Percentiles rank a stretch among this genome's conserved stretches.
phyloP scores from a whole-genome alignment of 2,888 invertebrate species.

The Carpatolechia fugitivella region DNA sequence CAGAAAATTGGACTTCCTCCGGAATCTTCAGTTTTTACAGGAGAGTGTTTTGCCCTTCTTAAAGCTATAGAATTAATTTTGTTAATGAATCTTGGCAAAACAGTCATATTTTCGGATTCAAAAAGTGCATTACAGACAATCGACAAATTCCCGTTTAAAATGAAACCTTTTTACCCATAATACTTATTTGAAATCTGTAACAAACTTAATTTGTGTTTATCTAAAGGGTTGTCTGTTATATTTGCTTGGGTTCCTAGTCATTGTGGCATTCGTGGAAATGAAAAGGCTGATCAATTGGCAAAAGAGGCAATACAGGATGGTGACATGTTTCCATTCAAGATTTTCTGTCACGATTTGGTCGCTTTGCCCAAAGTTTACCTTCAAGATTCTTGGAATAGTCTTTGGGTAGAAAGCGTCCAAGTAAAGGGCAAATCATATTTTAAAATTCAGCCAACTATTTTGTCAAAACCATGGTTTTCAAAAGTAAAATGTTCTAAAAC shows the following conservation, averaged over 20 bases:
- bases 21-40: no score
- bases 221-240: background rate
- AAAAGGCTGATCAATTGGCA: background rate
- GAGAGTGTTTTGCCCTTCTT: background rate
- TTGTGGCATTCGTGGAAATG: background rate
- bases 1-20: no score
- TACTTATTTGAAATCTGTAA: background rate
- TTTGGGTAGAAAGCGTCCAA: background rate
- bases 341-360: background rate
- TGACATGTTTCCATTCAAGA: background rate
- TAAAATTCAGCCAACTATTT: background rate
- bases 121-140: constrained; percentile 12
- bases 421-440: background rate
- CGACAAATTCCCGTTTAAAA: background rate
- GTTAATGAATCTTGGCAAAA: background rate
- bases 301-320: background rate
- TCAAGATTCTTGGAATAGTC: background rate
- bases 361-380: background rate
- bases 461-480: constrained; percentile 12
- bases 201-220: background rate
- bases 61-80: background rate
- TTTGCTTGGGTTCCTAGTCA: constrained; percentile 1
- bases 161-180: background rate
- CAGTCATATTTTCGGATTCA: constrained; percentile 15
- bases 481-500: background rate